A percentile compares a stretch with the other conserved stretches of the same genome.
phyloP scores from a whole-genome alignment of 2,113 vertebrate genomes.

The Castor canadensis region DNA sequence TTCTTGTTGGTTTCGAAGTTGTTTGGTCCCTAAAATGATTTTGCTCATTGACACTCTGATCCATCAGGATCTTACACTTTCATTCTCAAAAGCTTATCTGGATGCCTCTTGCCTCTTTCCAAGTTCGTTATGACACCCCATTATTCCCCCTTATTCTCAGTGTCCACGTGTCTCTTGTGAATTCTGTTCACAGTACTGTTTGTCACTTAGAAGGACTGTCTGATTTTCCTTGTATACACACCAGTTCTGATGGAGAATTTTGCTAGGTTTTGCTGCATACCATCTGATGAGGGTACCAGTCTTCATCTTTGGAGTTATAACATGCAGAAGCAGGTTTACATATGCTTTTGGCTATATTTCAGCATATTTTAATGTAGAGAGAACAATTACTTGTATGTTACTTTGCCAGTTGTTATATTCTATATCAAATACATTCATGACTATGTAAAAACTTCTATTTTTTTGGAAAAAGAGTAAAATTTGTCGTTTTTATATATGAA shows the following conservation, averaged over 20 bases:
- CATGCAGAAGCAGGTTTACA: neutral
- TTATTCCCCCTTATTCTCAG: neutral
- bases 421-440: neutral
- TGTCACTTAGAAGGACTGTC: neutral
- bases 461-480: neutral
- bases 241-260: neutral
- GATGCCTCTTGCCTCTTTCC: neutral
- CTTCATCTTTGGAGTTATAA: neutral
- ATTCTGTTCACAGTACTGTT: neutral
- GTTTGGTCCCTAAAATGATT: slow-evolving; percentile 1
- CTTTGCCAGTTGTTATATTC: neutral
- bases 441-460: neutral
- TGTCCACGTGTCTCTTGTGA: neutral
- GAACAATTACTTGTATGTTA: neutral
- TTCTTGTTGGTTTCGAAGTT: neutral
- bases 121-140: neutral
- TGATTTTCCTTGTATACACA: neutral
- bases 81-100: neutral
- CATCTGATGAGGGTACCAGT: neutral
- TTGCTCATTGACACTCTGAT: neutral
- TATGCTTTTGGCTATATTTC: neutral
- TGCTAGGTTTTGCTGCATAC: neutral
- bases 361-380: neutral
- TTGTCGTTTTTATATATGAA: slow-evolving; percentile 15
- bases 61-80: neutral